phyloP scores from a whole-genome alignment of 1,140 invertebrate species.

The Chrysopa pallens region DNA sequence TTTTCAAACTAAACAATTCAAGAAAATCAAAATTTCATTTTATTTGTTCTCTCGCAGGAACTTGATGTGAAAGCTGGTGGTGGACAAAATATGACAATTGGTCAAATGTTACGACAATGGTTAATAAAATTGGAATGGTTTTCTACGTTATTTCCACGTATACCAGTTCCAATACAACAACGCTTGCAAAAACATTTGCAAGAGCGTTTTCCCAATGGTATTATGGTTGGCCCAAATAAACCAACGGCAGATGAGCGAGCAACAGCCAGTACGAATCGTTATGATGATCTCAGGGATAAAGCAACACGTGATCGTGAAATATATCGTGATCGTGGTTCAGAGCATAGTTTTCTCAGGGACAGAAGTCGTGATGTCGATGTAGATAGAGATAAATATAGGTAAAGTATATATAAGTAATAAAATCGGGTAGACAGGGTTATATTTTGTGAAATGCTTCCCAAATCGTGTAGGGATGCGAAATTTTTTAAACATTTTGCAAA shows the following conservation, averaged over 20 bases:
- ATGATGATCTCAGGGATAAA: slow-evolving; percentile 32
- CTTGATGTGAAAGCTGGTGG: slow-evolving; percentile 95
- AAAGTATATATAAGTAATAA: slow-evolving; percentile 5
- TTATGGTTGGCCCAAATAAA: slow-evolving; percentile 19
- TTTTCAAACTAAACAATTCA: too few species aligned
- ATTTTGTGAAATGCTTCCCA: neutral
- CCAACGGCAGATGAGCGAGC: slow-evolving; percentile 8
- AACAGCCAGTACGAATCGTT: slow-evolving; percentile 28
- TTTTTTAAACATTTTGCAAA: too few species aligned
- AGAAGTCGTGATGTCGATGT: slow-evolving; percentile 7
- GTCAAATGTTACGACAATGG: slow-evolving; percentile 84
- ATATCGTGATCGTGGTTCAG: neutral
- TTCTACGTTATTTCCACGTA: slow-evolving; percentile 93
- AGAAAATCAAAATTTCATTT: neutral
- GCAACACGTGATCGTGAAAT: slow-evolving; percentile 6
- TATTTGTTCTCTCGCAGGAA: slow-evolving; percentile 33
- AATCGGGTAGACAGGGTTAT: too few species aligned
- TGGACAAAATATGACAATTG: slow-evolving; percentile 85
- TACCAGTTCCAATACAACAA: slow-evolving; percentile 98
- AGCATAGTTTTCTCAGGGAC: slow-evolving; percentile 2
- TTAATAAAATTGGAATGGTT: slow-evolving; percentile 96
- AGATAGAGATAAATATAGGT: slow-evolving; percentile 1
- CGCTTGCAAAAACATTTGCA: slow-evolving; percentile 58
- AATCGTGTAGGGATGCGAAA: too few species aligned
- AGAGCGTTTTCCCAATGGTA: slow-evolving; percentile 28